Evolutionary conservation across 2,113 vertebrate genomes (phyloP), one percentile per base, ranked within the genome.

Genomic region (Butorides virescens): DNA sequence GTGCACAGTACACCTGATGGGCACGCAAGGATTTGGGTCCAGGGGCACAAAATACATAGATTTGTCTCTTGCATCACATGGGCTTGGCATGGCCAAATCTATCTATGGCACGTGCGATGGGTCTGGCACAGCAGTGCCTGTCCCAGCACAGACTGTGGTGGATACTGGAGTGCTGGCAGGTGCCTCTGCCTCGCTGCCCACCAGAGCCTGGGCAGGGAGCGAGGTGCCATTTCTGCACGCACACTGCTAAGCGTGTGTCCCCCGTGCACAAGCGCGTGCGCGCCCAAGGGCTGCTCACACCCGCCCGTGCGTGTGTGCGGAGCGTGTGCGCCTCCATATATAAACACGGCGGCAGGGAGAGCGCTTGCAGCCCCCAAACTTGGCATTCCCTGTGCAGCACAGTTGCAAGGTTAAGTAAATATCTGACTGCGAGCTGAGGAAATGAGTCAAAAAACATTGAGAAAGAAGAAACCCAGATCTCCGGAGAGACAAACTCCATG

Each of bases 391-490:
- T 8, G 66, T 16, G 39, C 92, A 85, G 96, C 20, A 27, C 96
- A 93, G 94, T 96, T 88, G 86, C 95, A 91, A 97, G 98, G 97
- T 98, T 98, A 97, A 97, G 81, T 96, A 98, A 98, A 98, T 97
- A 98, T 62, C 96, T 96, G 97, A 95, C 95, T 85, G 95, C 15
- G 72, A 95, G 96, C 97, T 87, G 94, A 97, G 98, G 97, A 98
- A 98, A 97, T 95, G 94, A 98, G 95, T 96, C 97, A 96, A 95
- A 93, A 96, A 96, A 93, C 68, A 72, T 20, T 73, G 95, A 21
- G 95, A 94, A 96, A 98, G 98, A 97, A 98, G 97, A 98, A 98
- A 98, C 90, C 78, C 98, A 98, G 97, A 98, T 95, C 97, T 94
- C 97, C 8, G 32, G 36, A 91, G 92, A 95, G 97, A 97, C 95